phyloP scores from a whole-genome alignment of 30 jellyfish, hydroid and myxozoan genomes.

The Cassiopea andromeda region DNA sequence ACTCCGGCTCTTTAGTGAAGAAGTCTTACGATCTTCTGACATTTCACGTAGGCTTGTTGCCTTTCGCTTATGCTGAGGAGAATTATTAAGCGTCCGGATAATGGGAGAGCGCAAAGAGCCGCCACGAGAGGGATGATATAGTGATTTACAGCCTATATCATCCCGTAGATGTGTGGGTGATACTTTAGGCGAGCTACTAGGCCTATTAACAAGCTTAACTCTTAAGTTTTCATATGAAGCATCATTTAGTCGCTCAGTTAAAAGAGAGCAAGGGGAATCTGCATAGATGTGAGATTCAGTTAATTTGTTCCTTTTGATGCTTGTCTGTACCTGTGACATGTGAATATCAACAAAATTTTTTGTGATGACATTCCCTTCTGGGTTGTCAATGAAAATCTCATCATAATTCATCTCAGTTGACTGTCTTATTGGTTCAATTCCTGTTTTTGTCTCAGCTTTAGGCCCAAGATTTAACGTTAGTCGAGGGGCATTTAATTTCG shows the following conservation, averaged over 20 bases:
- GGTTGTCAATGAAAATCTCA: slow-evolving; percentile 15
- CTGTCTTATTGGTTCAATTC: slow-evolving; percentile 8
- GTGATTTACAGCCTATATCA: not conserved
- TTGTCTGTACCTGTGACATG: not conserved
- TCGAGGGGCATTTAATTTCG: slow-evolving; percentile 26
- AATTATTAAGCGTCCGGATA: slow-evolving; percentile 27
- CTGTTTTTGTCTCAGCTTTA: not conserved
- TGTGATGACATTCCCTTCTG: not conserved
- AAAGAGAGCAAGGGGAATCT: slow-evolving; percentile 54
- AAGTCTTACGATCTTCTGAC: not conserved
- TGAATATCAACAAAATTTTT: not conserved
- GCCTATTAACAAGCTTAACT: not conserved
- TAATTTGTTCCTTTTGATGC: not conserved
- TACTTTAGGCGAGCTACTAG: not conserved
- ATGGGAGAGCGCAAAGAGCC: slow-evolving; percentile 39
- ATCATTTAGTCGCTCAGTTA: slow-evolving; percentile 45
- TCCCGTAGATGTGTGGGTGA: not conserved
- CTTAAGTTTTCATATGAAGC: slow-evolving; percentile 46
- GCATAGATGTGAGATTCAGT: slow-evolving; percentile 3
- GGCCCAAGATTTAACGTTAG: not conserved
- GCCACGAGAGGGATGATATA: not conserved
- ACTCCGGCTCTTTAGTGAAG: not conserved
- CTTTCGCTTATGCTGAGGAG: slow-evolving; percentile 56
- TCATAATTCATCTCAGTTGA: not conserved
- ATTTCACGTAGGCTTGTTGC: slow-evolving; percentile 34